Evolutionary conservation across 2,113 vertebrate genomes (phyloP).

Genomic region (Synodontis membranacea): DNA sequence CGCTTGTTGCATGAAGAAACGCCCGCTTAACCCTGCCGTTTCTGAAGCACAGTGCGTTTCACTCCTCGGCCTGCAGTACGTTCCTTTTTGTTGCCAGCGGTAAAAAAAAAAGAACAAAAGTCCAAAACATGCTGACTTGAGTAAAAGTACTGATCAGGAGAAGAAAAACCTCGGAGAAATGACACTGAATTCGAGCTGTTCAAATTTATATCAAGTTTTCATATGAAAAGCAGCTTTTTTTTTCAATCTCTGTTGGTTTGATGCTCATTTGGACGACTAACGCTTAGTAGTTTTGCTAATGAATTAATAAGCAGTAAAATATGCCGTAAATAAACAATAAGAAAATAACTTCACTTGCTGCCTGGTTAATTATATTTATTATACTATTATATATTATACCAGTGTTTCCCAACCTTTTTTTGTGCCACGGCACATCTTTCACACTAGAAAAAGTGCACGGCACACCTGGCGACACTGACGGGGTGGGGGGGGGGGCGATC

Average conservation of each 20-base stretch:
- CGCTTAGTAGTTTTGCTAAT: background rate
- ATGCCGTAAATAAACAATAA: background rate
- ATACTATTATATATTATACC: too few species aligned
- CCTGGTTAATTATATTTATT: background rate
- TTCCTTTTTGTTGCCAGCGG: too few species aligned
- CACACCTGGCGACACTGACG: too few species aligned
- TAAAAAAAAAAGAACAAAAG: too few species aligned
- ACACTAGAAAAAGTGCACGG: too few species aligned
- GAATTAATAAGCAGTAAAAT: background rate
- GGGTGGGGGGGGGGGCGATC: too few species aligned
- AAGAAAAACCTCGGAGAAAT: background rate
- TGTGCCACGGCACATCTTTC: too few species aligned
- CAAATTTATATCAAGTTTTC: background rate
- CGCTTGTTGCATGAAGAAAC: conserved; percentile 2
- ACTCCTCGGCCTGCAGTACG: background rate
- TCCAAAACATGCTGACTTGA: background rate
- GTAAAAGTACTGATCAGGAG: background rate
- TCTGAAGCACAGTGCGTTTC: background rate
- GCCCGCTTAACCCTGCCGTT: conserved; percentile 40
- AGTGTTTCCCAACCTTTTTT: too few species aligned
- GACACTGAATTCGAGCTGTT: background rate
- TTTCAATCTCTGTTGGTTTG: background rate
- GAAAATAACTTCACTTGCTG: background rate
- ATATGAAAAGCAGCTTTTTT: background rate
- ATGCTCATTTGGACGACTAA: background rate